A percentile compares a stretch with the other conserved stretches of the same genome.
These are phyloP conservation scores for Drosophila cardini DNA, from an alignment of 1,140 invertebrate genomes.

Conservation along the genomic window DNA sequence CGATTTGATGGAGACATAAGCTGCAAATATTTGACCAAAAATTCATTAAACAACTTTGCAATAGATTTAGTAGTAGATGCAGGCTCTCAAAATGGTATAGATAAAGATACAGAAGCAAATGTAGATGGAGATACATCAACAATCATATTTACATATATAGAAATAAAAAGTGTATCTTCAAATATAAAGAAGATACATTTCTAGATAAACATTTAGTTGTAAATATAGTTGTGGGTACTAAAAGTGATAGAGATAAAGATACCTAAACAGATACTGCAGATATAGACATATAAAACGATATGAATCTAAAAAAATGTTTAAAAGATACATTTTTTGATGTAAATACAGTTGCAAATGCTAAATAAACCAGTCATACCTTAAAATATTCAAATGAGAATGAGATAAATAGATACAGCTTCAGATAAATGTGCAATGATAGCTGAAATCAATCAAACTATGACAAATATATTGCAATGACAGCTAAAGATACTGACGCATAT, in stretches of 20 bases:
- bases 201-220: background rate
- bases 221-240: background rate
- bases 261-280: background rate
- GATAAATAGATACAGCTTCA: too few relatives aligned
- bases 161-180: background rate
- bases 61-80: too few relatives aligned
- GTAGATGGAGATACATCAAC: background rate
- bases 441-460: slow-evolving; percentile 4
- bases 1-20: too few relatives aligned
- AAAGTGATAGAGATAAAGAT: slow-evolving; percentile 8
- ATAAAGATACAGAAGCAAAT: slow-evolving; percentile 4
- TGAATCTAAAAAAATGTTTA: too few relatives aligned
- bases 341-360: too few relatives aligned
- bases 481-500: too few relatives aligned
- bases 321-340: background rate
- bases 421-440: background rate
- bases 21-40: too few relatives aligned
- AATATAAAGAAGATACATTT: background rate
- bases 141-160: too few relatives aligned
- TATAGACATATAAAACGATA: too few relatives aligned
- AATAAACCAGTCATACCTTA: too few relatives aligned
- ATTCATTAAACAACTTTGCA: too few relatives aligned
- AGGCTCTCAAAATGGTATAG: background rate
- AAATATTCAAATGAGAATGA: too few relatives aligned
- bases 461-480: background rate